phyloP scores from a whole-genome alignment of 2,888 invertebrate species.

The Tineola bisselliella region DNA sequence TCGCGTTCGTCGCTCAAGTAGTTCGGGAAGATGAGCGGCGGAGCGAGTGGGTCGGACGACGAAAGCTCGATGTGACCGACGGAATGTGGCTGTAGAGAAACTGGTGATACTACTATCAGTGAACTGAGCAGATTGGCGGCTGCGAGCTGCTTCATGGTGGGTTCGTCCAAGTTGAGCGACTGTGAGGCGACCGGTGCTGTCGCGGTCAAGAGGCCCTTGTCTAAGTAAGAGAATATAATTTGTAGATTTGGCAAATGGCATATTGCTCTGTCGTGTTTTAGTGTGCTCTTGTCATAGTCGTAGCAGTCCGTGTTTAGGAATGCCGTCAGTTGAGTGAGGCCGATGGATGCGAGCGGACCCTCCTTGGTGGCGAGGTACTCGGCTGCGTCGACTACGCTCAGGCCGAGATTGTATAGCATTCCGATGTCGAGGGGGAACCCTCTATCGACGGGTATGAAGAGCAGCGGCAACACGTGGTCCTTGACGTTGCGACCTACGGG shows the following conservation, averaged over 20 bases:
- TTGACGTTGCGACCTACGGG: slow-evolving; percentile 71
- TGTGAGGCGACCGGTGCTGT: slow-evolving; percentile 20
- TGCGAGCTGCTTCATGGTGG: slow-evolving; percentile 26
- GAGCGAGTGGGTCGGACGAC: slow-evolving; percentile 25
- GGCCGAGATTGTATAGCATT: slow-evolving; percentile 16
- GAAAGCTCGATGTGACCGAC: slow-evolving; percentile 32
- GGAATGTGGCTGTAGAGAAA: slow-evolving; percentile 33
- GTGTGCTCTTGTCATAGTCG: slow-evolving; percentile 22
- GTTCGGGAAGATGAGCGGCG: slow-evolving; percentile 35
- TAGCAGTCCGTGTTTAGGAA: slow-evolving; percentile 40
- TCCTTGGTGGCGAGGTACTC: slow-evolving; percentile 21
- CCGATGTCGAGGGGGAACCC: slow-evolving; percentile 12
- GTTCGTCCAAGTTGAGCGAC: slow-evolving; percentile 20
- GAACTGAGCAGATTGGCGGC: slow-evolving; percentile 25
- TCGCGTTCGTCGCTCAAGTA: slow-evolving; percentile 33
- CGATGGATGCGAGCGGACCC: slow-evolving; percentile 35
- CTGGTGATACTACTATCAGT: slow-evolving; percentile 26
- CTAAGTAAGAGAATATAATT: slow-evolving; percentile 30
- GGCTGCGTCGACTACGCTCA: slow-evolving; percentile 16
- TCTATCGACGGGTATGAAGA: not conserved
- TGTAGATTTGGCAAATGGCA: slow-evolving; percentile 37
- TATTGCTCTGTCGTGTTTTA: slow-evolving; percentile 23
- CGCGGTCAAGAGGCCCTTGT: slow-evolving; percentile 22
- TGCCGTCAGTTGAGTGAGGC: slow-evolving; percentile 31
- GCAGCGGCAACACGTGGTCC: slow-evolving; percentile 10